A percentile compares a stretch with the other conserved stretches of the same genome.
Conservation (phyloP, 2,797 vertebrate species). For the Cyprinodon diabolis region DNA sequence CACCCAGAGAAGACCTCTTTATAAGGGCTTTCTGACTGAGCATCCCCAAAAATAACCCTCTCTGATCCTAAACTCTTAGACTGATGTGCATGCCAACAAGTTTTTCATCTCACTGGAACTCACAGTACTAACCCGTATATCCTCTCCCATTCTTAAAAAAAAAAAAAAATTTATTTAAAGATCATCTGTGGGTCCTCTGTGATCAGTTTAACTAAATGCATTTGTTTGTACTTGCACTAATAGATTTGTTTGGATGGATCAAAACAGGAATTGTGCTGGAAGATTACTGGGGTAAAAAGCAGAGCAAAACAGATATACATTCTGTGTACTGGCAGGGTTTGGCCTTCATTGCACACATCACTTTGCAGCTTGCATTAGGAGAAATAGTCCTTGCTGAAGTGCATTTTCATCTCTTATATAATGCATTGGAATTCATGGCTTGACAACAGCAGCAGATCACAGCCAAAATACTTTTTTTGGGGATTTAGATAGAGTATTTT, state of each 20-base stretch:
- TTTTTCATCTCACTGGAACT: conserved; percentile 28
- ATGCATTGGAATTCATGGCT: conserved; percentile 76
- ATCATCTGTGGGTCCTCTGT: not conserved
- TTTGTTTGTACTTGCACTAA: not conserved
- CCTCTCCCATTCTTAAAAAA: conserved; percentile 5
- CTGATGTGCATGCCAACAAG: conserved; percentile 39
- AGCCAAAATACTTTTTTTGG: conserved; percentile 33
- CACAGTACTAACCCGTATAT: conserved; percentile 8
- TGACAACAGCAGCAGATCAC: conserved; percentile 66
- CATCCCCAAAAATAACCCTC: conserved; percentile 76
- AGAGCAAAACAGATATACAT: conserved; percentile 32
- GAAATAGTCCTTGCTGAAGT: conserved; percentile 62
- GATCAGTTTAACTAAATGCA: not conserved
- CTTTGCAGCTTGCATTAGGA: conserved; percentile 54
- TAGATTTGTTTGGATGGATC: not conserved
- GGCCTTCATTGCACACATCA: conserved; percentile 43
- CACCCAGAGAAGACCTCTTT: conserved; percentile 72
- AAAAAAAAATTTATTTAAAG: not conserved
- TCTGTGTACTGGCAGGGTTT: conserved; percentile 60
- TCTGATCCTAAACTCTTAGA: conserved; percentile 37
- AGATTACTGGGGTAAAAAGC: conserved; percentile 40
- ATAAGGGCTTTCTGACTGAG: conserved; percentile 76
- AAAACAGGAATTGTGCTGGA: not conserved
- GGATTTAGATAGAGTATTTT: conserved; percentile 32
- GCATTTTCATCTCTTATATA: conserved; percentile 62